Conservation (phyloP, 2,797 vertebrate species). For the Vespertilio murinus region DNA sequence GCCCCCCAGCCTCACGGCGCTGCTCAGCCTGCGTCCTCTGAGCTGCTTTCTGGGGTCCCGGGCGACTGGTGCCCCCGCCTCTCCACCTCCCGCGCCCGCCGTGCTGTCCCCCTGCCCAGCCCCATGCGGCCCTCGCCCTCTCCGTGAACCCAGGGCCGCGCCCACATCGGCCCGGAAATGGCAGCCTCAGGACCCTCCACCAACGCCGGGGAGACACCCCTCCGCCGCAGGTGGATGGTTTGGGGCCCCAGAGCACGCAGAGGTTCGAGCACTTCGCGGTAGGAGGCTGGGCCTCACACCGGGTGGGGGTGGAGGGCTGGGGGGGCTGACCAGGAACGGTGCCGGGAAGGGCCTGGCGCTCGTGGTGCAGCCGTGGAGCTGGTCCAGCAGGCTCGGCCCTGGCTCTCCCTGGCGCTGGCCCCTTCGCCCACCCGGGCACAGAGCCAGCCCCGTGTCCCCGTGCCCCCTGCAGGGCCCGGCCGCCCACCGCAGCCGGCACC, state of each 20-base stretch:
- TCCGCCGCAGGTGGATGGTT: background rate
- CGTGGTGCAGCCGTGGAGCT: rapidly evolving
- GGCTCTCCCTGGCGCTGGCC: background rate
- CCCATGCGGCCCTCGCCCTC: background rate
- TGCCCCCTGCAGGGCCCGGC: background rate
- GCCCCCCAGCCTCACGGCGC: background rate
- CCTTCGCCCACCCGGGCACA: background rate
- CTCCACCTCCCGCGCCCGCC: too few relatives aligned
- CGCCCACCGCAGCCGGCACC: rapidly evolving
- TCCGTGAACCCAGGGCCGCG: background rate
- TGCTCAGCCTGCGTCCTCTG: background rate
- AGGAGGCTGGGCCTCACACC: rapidly evolving
- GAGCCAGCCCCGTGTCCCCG: background rate
- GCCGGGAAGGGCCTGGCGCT: rapidly evolving
- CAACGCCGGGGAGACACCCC: background rate
- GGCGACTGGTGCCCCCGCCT: rapidly evolving
- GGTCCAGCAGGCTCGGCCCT: background rate
- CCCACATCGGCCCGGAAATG: rapidly evolving
- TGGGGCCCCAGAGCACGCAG: background rate
- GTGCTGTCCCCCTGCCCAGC: too few relatives aligned
- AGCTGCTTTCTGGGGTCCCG: too few relatives aligned
- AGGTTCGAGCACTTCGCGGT: rapidly evolving
- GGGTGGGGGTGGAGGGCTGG: rapidly evolving
- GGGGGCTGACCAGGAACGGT: rapidly evolving
- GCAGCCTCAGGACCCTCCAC: background rate